These are phyloP conservation scores for Venustoraphidia nigricollis DNA, from an alignment of 2,888 invertebrate genomes.

Conservation along the genomic window DNA sequence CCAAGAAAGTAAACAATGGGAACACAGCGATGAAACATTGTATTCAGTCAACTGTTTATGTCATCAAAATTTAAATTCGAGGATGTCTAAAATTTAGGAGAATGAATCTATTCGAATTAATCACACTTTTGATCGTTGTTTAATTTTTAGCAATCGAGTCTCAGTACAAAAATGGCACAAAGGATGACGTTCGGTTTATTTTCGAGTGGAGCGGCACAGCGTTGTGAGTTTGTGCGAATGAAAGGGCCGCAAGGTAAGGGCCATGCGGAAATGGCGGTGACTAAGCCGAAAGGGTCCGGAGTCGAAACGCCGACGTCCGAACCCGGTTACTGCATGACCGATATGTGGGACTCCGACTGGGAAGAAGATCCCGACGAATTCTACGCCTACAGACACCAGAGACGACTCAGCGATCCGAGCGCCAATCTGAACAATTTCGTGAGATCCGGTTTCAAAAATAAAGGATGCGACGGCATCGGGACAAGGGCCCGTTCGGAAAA, in stretches of 20 bases:
- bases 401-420: conserved; percentile 85
- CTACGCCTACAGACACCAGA: conserved; percentile 28
- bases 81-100: too few species aligned
- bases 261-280: conserved; percentile 95
- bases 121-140: too few species aligned
- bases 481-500: conserved; percentile 74
- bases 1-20: too few species aligned
- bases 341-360: conserved; percentile 82
- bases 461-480: conserved; percentile 30
- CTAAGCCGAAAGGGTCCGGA: conserved; percentile 81
- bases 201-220: conserved; percentile 55
- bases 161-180: conserved; percentile 89
- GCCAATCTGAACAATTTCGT: conserved; percentile 76
- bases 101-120: too few species aligned
- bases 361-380: conserved; percentile 70
- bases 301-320: conserved; percentile 92
- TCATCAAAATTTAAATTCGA: too few species aligned
- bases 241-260: conserved; percentile 94
- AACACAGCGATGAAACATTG: too few species aligned
- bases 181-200: conserved; percentile 88
- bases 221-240: conserved; percentile 97
- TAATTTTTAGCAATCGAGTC: conserved; percentile 61
- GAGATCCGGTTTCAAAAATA: conserved; percentile 65
- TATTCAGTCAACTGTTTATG: too few species aligned
- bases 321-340: conserved; percentile 65